Evolutionary conservation across 2,888 invertebrate species (phyloP), one percentile per base, ranked within the genome.

Genomic region (Lottia scabra): DNA sequence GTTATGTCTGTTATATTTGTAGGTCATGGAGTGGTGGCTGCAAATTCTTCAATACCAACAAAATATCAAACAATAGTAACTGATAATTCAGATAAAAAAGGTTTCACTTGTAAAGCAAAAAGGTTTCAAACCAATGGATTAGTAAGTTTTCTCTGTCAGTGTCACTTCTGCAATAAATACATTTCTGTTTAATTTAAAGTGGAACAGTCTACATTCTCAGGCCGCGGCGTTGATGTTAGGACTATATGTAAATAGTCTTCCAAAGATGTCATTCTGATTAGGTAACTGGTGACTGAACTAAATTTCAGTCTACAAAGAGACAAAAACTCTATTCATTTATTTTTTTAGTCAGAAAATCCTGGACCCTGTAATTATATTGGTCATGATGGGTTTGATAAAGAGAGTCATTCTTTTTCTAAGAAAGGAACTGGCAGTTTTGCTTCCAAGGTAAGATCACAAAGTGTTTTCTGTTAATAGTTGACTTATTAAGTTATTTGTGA

Each of bases 341-440:
- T n/a, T 68, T 48, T 80, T 15, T 77, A 89, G 89, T 84, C 84
- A 71, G 88, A 87, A 43, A 84, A 86, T 23, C 89, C 89, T n/a
- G 87, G 88, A 6, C 89, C 89, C 27, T 88, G 88, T 5, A 83
- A 75, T 44, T 89, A 89, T 76, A 75, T 84, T 0, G 72, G 81
- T 46, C 84, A 86, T 72, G 63, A 68, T 5, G 77, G 71, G 38
- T 68, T 81, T 19, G 84, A 84, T 63, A 82, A 79, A 67, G 75
- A 77, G 19, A 84, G 82, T 74, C 75, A 81, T 5, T 88, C 88
- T 5, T 85, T 81, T 71, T 88, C 88, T 13, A 86, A 85, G 71
- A 89, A 85, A 81, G 89, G 89, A 43, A 86, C 87, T 46, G 89
- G 89, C 30, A 85, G 87, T 38, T 87, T 89, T 81, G 88, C 88